Base-by-base conservation (phyloP, 2,888 invertebrate species). In the Zaprionus obscuricornis region DNA sequence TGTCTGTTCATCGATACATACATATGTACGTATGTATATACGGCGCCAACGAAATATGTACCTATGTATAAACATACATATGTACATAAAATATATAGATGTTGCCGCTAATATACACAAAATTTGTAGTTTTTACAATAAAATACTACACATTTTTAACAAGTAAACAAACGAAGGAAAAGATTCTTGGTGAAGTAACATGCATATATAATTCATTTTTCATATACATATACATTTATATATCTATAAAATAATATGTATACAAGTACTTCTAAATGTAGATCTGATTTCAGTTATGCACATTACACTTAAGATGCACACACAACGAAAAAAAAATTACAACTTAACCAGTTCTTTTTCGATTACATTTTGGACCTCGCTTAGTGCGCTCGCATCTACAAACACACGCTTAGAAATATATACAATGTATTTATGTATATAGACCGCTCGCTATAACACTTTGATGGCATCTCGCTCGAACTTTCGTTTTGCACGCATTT, bases 41-140 rank as follows among this genome's bases (percentile, higher is more conserved):
- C 58, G 68, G 71, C 71, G 71, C 71, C 68, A 70, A 34, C 54
- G 45, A 74, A 59, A 59, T 71, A 66, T 71, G 49, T 71, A 71
- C 69, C 72, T 64, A 60, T 60, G 42, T 56, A 42, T 31, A 54
- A 58, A 56, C 11, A 43, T 17, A 24, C 27, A 46, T 4, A 63
- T 43, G 26, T 49, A 45, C 59, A 66, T 77, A 66, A 72, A 84
- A 74, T 74, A 59, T 77, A 74, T 74, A 77, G 71, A 81, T 78
- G 47, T 79, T 77, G 67, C 67, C 66, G 66, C 71, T 77, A 71
- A 74, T 84, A 77, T 81, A 84, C 77, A 81, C 66, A 78, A 63
- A 58, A 47, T 46, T 50, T 56, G 17, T 39, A 50, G 33, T 47
- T 67, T 47, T 31, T 18, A 55, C 42, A 42, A 8, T 27, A 1